Base-by-base conservation (phyloP, 1,140 invertebrate species). In the Acromyrmex charruanus region DNA sequence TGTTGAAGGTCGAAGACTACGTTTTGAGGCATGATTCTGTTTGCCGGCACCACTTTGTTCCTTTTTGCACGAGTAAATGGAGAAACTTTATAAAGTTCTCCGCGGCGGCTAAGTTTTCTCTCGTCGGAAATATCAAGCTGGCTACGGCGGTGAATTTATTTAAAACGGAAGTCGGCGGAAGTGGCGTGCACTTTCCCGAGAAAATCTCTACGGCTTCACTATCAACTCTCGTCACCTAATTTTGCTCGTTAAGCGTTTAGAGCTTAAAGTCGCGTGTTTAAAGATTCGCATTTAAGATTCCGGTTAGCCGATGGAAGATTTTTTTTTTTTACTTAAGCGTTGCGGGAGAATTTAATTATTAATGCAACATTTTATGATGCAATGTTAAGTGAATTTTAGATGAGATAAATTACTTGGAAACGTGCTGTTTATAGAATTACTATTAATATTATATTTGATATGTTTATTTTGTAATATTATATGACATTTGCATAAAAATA, bases 41-140 rank as follows among this genome's bases (percentile, higher is more conserved):
- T 90, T 90, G 88, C 80, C 75, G 61, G 85, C 55, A 31, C 72
- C 59, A 88, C 86, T 88, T 85, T 86, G 80, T 82, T 77, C 86
- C 79, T 90, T 90, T 90, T 90, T 88, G 75, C 74, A 49, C 66
- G 55, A 61, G 80, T 89, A 91, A 89, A 89, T 90, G 89, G 87
- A 86, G 89, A 89, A 91, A 91, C 86, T 91, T 91, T 85, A 68
- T 77, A 85, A 91, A 91, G 72, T 91, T 91, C 68, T 87, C 68
- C 55, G 49, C 79, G 68, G 49, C 87, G 77, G 72, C 39, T 75
- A 81, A 91, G 87, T 90, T 88, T 80, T 74, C 74, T 85, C 65
- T 53, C 79, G 66, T 65, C 65, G 58, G 86, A 85, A 85, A 87
- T 87, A 72, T 81, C 85, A 71, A 55, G 39, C 51, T 9, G 53